Evolutionary conservation across 2,113 vertebrate genomes (phyloP).

Genomic region (Chionis minor): DNA sequence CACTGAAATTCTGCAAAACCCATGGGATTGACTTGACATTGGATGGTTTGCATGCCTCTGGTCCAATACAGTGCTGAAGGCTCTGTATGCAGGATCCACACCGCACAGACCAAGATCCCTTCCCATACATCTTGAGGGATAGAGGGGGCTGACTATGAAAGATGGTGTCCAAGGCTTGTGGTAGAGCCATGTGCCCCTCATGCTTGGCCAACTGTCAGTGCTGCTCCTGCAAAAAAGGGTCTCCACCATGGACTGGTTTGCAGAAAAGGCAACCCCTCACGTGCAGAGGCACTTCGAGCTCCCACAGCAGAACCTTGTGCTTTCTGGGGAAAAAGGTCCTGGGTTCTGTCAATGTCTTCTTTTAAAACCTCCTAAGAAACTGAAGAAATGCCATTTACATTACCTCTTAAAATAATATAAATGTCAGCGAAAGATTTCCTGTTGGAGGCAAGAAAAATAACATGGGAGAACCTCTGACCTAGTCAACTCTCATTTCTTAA

Average conservation of each 20-base stretch:
- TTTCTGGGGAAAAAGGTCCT: not conserved
- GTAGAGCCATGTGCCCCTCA: rapidly evolving
- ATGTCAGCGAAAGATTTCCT: not conserved
- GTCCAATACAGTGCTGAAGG: not conserved
- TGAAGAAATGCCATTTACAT: not conserved
- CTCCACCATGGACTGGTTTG: not conserved
- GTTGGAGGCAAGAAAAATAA: not conserved
- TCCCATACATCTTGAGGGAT: not conserved
- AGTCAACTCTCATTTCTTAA: not conserved
- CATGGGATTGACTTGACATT: rapidly evolving
- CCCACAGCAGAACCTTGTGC: not conserved
- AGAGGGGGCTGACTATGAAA: not conserved
- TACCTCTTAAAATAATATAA: not conserved
- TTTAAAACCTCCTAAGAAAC: not conserved
- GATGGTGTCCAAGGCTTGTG: rapidly evolving
- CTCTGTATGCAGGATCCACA: rapidly evolving
- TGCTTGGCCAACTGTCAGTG: rapidly evolving
- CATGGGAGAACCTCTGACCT: not conserved
- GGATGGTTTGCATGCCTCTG: not conserved
- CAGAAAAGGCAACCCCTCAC: not conserved
- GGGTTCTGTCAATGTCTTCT: not conserved
- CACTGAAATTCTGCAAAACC: not conserved
- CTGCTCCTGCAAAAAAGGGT: not conserved
- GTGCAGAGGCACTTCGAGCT: not conserved
- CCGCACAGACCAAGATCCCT: not conserved